These are phyloP conservation scores for Protodeltote pygarga DNA, from an alignment of 2,888 invertebrate species.

Conservation along the genomic window DNA sequence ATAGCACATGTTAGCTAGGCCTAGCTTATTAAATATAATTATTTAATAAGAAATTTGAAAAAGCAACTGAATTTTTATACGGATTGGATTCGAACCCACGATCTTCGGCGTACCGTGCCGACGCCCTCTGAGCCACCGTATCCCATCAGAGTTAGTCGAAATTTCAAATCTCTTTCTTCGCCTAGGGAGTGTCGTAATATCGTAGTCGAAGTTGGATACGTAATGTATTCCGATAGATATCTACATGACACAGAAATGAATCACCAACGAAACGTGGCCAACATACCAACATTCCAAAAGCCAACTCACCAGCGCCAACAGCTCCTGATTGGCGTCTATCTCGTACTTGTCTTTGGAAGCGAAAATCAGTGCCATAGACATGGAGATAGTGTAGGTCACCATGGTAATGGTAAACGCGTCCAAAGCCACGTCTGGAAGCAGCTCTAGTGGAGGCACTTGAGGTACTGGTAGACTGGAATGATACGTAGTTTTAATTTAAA, in stretches of 20 bases:
- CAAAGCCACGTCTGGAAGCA: conserved; percentile 87
- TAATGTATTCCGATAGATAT: too few species aligned
- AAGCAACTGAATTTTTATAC: background rate
- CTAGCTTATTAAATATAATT: too few species aligned
- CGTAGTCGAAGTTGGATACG: background rate
- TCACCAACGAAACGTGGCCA: too few species aligned
- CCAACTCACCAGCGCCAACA: conserved; percentile 89
- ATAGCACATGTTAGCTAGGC: too few species aligned
- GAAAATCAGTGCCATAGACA: conserved; percentile 94
- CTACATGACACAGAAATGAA: background rate
- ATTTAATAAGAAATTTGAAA: too few species aligned
- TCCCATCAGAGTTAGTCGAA: too few species aligned
- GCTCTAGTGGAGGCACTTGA: conserved; percentile 86
- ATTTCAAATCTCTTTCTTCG: too few species aligned
- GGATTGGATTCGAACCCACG: too few species aligned
- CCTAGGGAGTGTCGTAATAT: too few species aligned
- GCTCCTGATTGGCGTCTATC: conserved; percentile 92
- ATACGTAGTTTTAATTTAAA: background rate
- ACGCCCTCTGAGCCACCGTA: too few species aligned
- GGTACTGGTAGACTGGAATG: conserved; percentile 89
- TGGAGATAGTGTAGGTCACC: conserved; percentile 92
- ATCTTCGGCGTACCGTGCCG: too few species aligned
- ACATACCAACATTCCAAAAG: background rate
- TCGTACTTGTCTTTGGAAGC: conserved; percentile 91
- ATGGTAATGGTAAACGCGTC: conserved; percentile 91